Evolutionary conservation across 1,140 invertebrate genomes (phyloP).

Genomic region (Sinella curviseta): DNA sequence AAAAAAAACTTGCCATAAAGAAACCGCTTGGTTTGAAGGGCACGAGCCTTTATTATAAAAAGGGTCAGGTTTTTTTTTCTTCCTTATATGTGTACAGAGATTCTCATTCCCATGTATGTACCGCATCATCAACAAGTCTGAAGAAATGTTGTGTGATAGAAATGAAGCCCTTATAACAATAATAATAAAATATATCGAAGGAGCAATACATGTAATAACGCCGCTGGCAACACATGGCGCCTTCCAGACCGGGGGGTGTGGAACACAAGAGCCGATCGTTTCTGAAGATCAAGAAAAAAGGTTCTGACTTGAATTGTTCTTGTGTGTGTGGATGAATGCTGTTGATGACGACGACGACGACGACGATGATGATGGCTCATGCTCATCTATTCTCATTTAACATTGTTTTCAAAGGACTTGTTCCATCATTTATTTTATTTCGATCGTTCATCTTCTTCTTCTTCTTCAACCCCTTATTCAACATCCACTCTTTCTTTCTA

Average conservation of each 20-base stretch:
- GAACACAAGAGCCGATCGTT: conserved; percentile 28
- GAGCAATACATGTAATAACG: conserved; percentile 6
- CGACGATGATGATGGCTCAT: conserved; percentile 1
- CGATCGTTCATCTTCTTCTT: conserved; percentile 16
- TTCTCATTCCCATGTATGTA: background rate
- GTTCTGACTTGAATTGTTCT: conserved; percentile 7
- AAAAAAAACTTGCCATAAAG: conserved; percentile 37
- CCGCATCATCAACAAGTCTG: no score
- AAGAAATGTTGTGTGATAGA: no score
- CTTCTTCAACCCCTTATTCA: background rate
- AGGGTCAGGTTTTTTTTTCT: background rate
- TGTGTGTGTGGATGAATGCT: background rate
- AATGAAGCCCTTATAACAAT: background rate
- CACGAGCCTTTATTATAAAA: conserved; percentile 38
- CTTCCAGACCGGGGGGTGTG: conserved; percentile 44
- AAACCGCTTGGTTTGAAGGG: conserved; percentile 46
- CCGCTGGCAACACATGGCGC: conserved; percentile 39
- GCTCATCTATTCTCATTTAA: background rate
- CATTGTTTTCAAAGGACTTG: conserved; percentile 9
- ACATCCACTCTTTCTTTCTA: background rate
- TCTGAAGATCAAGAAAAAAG: background rate
- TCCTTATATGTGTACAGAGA: background rate
- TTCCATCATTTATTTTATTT: conserved; percentile 23
- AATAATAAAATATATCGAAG: background rate
- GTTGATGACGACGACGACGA: background rate